These are phyloP conservation scores for Pelochelys cantorii DNA, from an alignment of 2,797 vertebrate genomes.

Conservation along the genomic window DNA sequence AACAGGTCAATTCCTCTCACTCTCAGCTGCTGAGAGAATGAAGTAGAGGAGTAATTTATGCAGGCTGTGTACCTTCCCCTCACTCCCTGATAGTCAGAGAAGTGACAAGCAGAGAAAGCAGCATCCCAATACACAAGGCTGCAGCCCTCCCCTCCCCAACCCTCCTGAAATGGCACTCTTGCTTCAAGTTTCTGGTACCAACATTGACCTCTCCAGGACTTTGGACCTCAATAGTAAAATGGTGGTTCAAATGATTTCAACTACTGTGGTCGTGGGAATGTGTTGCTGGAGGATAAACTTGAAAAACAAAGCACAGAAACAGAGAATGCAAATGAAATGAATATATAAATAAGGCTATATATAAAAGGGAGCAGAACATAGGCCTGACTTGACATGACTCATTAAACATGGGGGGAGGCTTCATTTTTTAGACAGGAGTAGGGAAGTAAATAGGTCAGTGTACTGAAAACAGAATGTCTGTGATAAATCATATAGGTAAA, in stretches of 20 bases:
- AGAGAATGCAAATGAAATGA: not conserved
- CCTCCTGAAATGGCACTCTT: too few relatives aligned
- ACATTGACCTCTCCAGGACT: not conserved
- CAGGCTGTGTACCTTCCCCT: too few relatives aligned
- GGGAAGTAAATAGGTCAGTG: not conserved
- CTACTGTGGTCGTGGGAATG: not conserved
- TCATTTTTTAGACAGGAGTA: not conserved
- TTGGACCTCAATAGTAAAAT: not conserved
- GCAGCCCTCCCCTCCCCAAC: too few relatives aligned
- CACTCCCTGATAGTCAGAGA: too few relatives aligned
- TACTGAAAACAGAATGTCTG: not conserved
- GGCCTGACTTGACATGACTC: not conserved
- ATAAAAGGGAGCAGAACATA: not conserved
- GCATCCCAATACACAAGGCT: too few relatives aligned
- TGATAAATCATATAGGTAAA: not conserved
- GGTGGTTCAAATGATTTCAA: not conserved
- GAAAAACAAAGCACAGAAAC: not conserved
- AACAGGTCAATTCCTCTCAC: not conserved
- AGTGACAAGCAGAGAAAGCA: too few relatives aligned
- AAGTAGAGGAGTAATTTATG: too few relatives aligned
- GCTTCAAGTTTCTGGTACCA: too few relatives aligned
- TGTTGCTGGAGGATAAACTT: not conserved
- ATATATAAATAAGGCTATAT: not conserved
- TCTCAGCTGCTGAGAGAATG: too few relatives aligned
- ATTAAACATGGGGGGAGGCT: not conserved